Base-by-base conservation (phyloP, 1,140 invertebrate genomes). In the Platyscapa corneri region DNA sequence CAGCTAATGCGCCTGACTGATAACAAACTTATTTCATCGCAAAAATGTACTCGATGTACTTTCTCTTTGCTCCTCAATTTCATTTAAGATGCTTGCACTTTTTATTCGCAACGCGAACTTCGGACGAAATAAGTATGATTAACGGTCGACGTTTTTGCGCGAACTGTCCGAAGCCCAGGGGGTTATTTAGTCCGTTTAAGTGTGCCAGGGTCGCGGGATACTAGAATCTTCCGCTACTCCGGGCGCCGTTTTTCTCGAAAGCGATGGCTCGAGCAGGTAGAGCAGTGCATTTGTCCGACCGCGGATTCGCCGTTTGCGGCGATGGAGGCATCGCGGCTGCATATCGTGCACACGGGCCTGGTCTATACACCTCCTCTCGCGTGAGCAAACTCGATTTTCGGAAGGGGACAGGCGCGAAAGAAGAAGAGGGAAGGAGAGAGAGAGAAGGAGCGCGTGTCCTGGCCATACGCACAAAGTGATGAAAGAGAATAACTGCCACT, bases 401-500 rank as follows among this genome's bases (percentile, higher is more conserved):
- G 60, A 42, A 64, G 30, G 67, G 67, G 37, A n/a, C 12, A 46
- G 42, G 42, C 30, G 37, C 42, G 42, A 23, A 72, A 8, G 14
- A 72, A 6, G 37, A 42, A 27, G 6, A 27, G 37, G 23, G 37
- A 27, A 27, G 20, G 70, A 74, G 14, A 27, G 23, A 74, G 42
- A 27, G 65, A n/a, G 65, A 67, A 39, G 3, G 72, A 53, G 70
- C 16, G 20, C n/a, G 84, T 18, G 75, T 56, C 75, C n/a, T 10
- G 46, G 42, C 64, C 46, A 77, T 83, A 72, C 64, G 83, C 46
- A 42, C 64, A 56, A 49, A 76, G 65, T 70, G 53, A 72, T n/a
- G 82, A 82, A 42, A 79, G 85, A 76, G 83, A 83, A 79, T 60
- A 84, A 82, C 70, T 79, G 76, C 53, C 72, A 53, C 74, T 65